Percentiles rank a stretch among this genome's conserved stretches.
Evolutionary conservation across 2,888 invertebrate species (phyloP).

Genomic region (Lacanobia wlatinum): DNA sequence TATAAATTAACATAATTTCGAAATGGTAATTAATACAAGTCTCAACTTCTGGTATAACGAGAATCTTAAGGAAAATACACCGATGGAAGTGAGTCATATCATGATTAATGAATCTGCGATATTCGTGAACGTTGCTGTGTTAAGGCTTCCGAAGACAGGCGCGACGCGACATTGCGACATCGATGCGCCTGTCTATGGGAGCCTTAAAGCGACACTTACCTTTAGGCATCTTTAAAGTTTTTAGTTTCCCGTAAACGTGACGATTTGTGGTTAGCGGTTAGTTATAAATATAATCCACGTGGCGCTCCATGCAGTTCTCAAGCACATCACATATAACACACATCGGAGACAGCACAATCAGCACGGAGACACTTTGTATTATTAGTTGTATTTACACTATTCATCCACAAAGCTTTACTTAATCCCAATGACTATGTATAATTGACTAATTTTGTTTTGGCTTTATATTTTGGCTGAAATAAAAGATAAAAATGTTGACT

Average conservation of each 20-base stretch:
- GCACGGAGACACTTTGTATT: constrained; percentile 62
- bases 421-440: constrained; percentile 68
- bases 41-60: constrained; percentile 26
- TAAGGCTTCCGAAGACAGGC: constrained; percentile 9
- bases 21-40: constrained; percentile 27
- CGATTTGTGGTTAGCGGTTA: constrained; percentile 76
- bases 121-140: constrained; percentile 19
- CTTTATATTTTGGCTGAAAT: constrained; percentile 78
- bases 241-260: constrained; percentile 71
- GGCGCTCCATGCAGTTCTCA: constrained; percentile 76
- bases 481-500: not conserved
- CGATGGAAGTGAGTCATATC: constrained; percentile 22
- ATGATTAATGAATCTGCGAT: constrained; percentile 17
- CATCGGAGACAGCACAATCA: constrained; percentile 67
- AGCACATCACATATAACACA: constrained; percentile 79
- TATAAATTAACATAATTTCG: constrained; percentile 36
- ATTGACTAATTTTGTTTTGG: constrained; percentile 76
- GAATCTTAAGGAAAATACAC: constrained; percentile 48
- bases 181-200: not conserved
- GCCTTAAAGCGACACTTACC: constrained; percentile 75
- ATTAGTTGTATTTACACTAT: constrained; percentile 63
- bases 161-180: not conserved
- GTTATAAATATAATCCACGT: constrained; percentile 72
- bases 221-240: constrained; percentile 80
- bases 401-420: constrained; percentile 65